Base-by-base conservation (phyloP, 2,888 invertebrate genomes). In the Rotaria sp. region DNA sequence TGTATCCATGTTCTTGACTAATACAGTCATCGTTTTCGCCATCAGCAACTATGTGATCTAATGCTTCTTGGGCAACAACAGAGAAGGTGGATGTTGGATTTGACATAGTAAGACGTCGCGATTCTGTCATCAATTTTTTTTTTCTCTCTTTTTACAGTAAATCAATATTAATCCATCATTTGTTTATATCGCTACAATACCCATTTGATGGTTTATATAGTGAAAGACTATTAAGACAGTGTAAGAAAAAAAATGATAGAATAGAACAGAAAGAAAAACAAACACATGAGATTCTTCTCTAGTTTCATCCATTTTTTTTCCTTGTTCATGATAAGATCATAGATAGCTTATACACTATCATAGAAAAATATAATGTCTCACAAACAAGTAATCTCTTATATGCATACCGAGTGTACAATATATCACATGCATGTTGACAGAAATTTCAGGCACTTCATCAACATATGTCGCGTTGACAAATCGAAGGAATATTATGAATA, bases 251-350 rank as follows among this genome's bases (percentile, higher is more conserved):
- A 67, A 30, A n/a, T 67, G 67, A 67, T 18, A 67, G 67, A 67
- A 21, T 18, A 35, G 30, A 35, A 67, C 13, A 30, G 26, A n/a
- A 59, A 59, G 15, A 24, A 67, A 67, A 67, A 18, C 35, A 35
- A 67, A 67, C 21, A 21, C 18, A 67, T 35, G 30, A 67, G 67
- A 15, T 67, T 67, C 18, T 67, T 67, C 67, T 67, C 30, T 35
- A 67, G 35, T 67, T 30, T 67, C 35, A 67, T 35, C 15, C 35
- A 26, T 3, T 35, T 67, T 67, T n/a, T 67, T 67, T 67, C 67
- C 67, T 67, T 67, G 67, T 67, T 67, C 67, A 67, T 35, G 67
- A 67, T 67, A 67, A 35, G 67, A 67, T 67, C 67, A 67, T 8
- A 35, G 35, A 67, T 4, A 67, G 7, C 21, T n/a, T 30, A 67